Conservation (phyloP, 2,888 invertebrate species). For the Cephonodes hylas region DNA sequence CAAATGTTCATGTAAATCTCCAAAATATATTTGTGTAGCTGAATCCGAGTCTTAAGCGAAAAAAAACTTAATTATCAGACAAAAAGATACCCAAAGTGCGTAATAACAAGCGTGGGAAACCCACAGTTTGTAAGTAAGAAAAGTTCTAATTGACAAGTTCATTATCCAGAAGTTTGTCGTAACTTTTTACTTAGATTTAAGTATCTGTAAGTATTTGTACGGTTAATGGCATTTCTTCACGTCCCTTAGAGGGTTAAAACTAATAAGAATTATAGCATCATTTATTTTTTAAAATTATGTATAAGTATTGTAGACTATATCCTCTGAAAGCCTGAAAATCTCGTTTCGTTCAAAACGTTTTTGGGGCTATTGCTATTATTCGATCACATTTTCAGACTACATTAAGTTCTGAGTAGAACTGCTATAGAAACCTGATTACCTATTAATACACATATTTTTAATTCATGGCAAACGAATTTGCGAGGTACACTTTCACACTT, state of each 20-base stretch:
- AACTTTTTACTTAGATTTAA: background rate
- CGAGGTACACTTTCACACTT: background rate
- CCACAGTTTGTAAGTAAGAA: background rate
- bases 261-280: too few species aligned
- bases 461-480: too few species aligned
- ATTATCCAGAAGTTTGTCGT: background rate
- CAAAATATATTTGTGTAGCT: too few species aligned
- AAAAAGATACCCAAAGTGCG: background rate
- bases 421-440: too few species aligned
- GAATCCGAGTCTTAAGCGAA: background rate
- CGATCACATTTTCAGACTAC: background rate
- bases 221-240: background rate
- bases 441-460: too few species aligned
- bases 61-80: background rate
- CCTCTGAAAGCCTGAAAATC: too few species aligned
- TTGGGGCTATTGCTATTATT: background rate
- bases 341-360: too few species aligned
- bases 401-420: too few species aligned
- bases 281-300: background rate
- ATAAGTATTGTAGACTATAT: too few species aligned
- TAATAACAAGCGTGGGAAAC: background rate
- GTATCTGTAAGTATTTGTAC: background rate
- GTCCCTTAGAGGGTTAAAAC: background rate
- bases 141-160: constrained; percentile 2
- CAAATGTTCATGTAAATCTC: too few species aligned